These are phyloP conservation scores for Megaceryle alcyon DNA, from an alignment of 2,797 vertebrate genomes.

Conservation along the genomic window DNA sequence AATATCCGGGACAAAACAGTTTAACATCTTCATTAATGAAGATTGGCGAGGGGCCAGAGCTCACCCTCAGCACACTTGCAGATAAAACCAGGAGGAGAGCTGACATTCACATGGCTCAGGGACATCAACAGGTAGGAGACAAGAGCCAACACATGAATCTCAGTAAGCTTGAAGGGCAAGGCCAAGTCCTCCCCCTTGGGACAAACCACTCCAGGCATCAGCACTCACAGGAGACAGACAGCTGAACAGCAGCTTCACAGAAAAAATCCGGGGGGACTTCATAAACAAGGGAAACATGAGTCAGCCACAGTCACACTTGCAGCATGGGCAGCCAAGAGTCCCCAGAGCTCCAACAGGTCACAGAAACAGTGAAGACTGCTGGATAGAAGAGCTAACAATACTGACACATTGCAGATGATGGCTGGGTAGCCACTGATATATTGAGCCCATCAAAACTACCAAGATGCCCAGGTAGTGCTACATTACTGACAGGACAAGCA, in stretches of 20 bases:
- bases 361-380: background rate
- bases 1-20: background rate
- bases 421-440: background rate
- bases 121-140: background rate
- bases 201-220: background rate
- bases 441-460: background rate
- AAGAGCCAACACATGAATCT: background rate
- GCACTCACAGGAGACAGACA: background rate
- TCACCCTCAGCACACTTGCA: background rate
- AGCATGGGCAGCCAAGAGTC: background rate
- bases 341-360: background rate
- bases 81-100: background rate
- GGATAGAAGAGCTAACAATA: background rate
- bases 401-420: background rate
- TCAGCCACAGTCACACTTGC: background rate
- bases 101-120: background rate
- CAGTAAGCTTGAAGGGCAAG: background rate
- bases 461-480: background rate
- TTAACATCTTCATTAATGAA: background rate
- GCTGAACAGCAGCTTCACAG: background rate
- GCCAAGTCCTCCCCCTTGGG: background rate
- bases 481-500: background rate
- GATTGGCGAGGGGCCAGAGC: background rate
- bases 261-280: background rate
- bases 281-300: accelerated